Base-by-base conservation (phyloP, 2,888 invertebrate species). In the Tenthredo mesomela region DNA sequence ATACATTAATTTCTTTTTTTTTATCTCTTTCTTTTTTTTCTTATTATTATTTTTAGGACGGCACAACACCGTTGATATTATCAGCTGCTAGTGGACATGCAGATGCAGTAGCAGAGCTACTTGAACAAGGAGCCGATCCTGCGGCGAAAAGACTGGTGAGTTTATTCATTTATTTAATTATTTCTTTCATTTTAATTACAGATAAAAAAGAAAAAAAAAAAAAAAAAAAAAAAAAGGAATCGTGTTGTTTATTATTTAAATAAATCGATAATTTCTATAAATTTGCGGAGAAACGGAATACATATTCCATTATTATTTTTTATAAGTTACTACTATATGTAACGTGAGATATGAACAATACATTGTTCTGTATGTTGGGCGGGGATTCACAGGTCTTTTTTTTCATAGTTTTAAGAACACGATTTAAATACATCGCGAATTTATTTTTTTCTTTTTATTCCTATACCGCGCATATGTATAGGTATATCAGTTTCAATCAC, bases 41-140 rank as follows among this genome's bases (percentile, higher is more conserved):
- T 7, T 37, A 33, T 37, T 7, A 7, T 7, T 37, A 37, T 37
- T 37, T 80, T 85, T 78, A 98, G 98, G 98, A 98, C 93, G 98
- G 98, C 71, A 98, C 98, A 47, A 98, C 98, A 6, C 98, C 98
- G 5, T 95, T 98, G 88, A 98, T 98, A 92, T 95, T 99, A 91
- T 97, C 98, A 1, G 96, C 98, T 2, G 98, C 98, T 83, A 97
- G 98, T 93, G 98, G 98, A 1, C 98, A 98, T 94, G 95, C 96
- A 88, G 96, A 97, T 80, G 98, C 98, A 94, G 98, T 98, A 43
- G 94, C 95, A 84, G 98, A 98, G 93, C 94, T 99, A 86, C 94
- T 98, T 87, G 97, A 97, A 87, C 98, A 98, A 94, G 98, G 98
- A 82, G 98, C 98, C 0, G 98, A 98, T 94, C 96, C 98, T 0